These are phyloP conservation scores for Cygnus buccinator DNA, from an alignment of 2,113 vertebrate genomes.

Conservation along the genomic window DNA sequence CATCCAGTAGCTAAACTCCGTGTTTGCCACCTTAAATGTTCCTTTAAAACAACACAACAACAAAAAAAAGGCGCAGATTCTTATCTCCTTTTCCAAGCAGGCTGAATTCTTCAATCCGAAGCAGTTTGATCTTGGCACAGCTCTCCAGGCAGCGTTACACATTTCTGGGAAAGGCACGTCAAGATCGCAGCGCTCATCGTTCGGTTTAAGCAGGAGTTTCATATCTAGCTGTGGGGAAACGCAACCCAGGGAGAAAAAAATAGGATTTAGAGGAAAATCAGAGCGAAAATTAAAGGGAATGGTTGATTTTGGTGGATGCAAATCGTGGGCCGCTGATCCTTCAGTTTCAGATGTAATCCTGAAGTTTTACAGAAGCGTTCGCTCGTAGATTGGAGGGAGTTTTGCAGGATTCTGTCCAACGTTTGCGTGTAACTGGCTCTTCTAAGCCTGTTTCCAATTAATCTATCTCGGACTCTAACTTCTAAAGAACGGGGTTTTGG, in stretches of 20 bases:
- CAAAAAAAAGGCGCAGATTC: not conserved
- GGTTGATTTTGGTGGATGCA: not conserved
- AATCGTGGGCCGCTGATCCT: not conserved
- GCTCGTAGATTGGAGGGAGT: not conserved
- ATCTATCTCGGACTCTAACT: slow-evolving; percentile 24
- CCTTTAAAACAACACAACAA: not conserved
- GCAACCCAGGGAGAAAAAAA: not conserved
- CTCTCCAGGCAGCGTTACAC: not conserved
- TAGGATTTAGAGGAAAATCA: not conserved
- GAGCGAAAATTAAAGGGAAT: not conserved
- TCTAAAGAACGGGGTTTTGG: slow-evolving; percentile 43
- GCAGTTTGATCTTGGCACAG: slow-evolving; percentile 49
- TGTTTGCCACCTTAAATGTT: not conserved
- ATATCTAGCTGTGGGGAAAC: not conserved
- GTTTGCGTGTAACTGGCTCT: not conserved
- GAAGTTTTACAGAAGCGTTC: slow-evolving; percentile 15
- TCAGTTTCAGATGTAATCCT: not conserved
- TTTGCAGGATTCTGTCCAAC: not conserved
- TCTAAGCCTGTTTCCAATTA: slow-evolving; percentile 56
- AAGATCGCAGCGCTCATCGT: slow-evolving; percentile 7
- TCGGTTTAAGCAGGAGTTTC: not conserved
- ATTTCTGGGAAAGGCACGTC: slow-evolving; percentile 51
- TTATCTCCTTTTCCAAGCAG: slow-evolving; percentile 31
- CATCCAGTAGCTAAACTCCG: not conserved
- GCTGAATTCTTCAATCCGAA: slow-evolving; percentile 3